phyloP scores from a whole-genome alignment of 2,113 vertebrate genomes.

The Misgurnus anguillicaudatus region DNA sequence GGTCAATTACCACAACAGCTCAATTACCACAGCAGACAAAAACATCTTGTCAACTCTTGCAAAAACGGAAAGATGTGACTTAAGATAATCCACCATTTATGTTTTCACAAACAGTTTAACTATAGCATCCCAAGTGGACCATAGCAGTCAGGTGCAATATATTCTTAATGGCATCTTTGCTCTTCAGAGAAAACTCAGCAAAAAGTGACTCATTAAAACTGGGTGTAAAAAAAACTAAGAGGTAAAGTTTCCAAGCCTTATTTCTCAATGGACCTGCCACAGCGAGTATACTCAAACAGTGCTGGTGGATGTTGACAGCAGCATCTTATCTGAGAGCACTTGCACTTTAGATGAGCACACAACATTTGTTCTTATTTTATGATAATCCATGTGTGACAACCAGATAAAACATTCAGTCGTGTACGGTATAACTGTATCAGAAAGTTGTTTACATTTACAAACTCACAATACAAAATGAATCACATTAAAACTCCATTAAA shows the following conservation, averaged over 20 bases:
- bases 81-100: constrained; percentile 11
- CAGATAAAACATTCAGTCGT: constrained; percentile 1
- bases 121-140: constrained; percentile 14
- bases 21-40: background rate
- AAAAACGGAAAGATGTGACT: constrained; percentile 7
- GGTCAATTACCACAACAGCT: background rate
- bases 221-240: constrained; percentile 4
- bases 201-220: constrained; percentile 36
- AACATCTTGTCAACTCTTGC: background rate
- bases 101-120: constrained; percentile 23
- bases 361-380: background rate
- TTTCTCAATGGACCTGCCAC: constrained; percentile 17
- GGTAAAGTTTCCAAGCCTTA: constrained; percentile 21
- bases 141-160: constrained; percentile 41
- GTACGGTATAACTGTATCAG: background rate
- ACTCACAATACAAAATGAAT: background rate
- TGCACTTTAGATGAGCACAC: background rate
- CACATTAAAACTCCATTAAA: background rate
- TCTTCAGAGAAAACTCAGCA: constrained; percentile 30
- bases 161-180: constrained; percentile 40
- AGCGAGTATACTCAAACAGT: background rate
- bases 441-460: background rate
- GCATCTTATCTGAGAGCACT: background rate
- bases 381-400: background rate
- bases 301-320: background rate